Evolutionary conservation across 1,140 invertebrate genomes (phyloP), one percentile per base, ranked within the genome.

Genomic region (Drosophila chauvacae): DNA sequence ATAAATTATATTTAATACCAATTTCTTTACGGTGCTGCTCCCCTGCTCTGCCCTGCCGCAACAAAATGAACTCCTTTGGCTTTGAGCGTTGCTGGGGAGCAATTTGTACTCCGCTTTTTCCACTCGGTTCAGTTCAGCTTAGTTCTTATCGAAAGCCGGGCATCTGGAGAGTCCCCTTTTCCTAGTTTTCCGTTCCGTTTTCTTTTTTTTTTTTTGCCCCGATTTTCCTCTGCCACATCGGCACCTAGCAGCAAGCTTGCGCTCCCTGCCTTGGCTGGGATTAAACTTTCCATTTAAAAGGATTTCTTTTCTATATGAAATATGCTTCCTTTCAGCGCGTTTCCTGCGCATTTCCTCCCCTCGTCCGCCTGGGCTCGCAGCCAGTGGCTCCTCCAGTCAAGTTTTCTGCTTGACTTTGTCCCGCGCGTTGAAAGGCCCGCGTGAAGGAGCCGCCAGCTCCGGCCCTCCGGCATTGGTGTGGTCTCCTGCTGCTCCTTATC

Each of bases 331-430:
- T 81, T 88, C 84, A 88, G 66, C 80, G 66, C 80, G 69, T 48
- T 84, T 88, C 74, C 84, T 84, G 73, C 65, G 56, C 69, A 20
- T 51, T 66, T n/a, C n/a, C 44, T 6, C 47, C 16, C 14, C 20
- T 45, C 42, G 4, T 50, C 26, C 37, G 23, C 23, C 23, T 23
- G 30, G 37, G 48, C 18, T 69, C 55, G 48, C 66, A 55, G 63
- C 66, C 66, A 66, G 70, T 69, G 80, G 69, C 77, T 55, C n/a
- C 50, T 55, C 30, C 55, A 76, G 78, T 78, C 51, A 81, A 90
- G 86, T 90, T 90, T 90, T 90, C 81, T 85, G 85, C 85, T 81
- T 85, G 85, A 90, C 85, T 90, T 90, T 81, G 84, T 84, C 84
- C 68, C 51, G 65, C 64, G 71, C 64, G 71, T 64, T 71, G 77